Percentiles rank a stretch among this genome's conserved stretches.
Conservation (phyloP, 30 jellyfish, hydroid and myxozoan genomes). For the Aurelia aurita complex sp. Pacific region DNA sequence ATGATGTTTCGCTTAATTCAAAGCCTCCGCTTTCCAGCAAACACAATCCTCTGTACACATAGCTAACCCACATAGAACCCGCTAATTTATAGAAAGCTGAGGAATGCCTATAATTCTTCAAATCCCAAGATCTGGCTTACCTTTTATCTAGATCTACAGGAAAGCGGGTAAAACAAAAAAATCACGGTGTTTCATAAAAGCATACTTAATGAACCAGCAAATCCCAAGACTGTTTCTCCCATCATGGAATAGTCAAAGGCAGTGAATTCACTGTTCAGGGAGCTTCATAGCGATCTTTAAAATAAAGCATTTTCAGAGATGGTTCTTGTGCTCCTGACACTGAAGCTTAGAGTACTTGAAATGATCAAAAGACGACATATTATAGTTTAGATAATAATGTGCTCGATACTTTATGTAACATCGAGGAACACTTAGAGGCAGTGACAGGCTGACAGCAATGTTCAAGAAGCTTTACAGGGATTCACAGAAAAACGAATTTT, state of each 20-base stretch:
- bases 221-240: conserved; percentile 5
- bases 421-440: no score
- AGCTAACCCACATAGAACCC: conserved; percentile 12
- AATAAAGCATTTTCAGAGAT: no score
- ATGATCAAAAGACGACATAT: no score
- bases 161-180: conserved; percentile 11
- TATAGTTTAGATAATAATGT: no score
- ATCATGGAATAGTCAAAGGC: not conserved
- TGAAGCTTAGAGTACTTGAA: no score
- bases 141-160: conserved; percentile 27
- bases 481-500: no score
- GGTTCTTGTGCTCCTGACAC: no score
- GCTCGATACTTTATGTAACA: no score
- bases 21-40: conserved; percentile 2
- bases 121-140: conserved; percentile 43
- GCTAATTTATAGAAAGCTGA: conserved; percentile 33
- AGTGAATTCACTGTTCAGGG: not conserved
- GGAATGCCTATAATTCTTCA: conserved; percentile 46
- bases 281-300: no score
- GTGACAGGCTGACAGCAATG: no score
- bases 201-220: not conserved
- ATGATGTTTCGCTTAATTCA: no score
- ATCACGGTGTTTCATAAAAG: not conserved
- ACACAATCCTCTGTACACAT: not conserved
- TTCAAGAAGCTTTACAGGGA: no score